Evolutionary conservation across 1,140 invertebrate species (phyloP).

Genomic region (Drosophila busckii): DNA sequence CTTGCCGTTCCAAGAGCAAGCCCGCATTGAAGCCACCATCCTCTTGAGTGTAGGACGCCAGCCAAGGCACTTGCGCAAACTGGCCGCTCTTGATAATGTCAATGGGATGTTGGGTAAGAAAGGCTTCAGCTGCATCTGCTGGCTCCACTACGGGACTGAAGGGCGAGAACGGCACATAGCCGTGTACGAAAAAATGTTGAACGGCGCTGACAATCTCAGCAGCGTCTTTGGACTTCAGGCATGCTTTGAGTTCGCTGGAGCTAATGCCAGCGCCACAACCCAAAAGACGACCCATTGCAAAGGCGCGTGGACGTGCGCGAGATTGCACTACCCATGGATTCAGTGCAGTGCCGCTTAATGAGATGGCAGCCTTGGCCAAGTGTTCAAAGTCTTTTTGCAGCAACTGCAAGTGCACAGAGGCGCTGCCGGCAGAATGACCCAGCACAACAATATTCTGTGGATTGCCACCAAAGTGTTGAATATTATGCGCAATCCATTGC

Average conservation of each 20-base stretch:
- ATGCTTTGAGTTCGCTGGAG: slow-evolving; percentile 80
- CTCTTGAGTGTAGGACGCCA: slow-evolving; percentile 79
- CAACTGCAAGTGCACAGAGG: slow-evolving; percentile 83
- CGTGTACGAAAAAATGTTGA: slow-evolving; percentile 61
- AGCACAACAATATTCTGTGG: slow-evolving; percentile 81
- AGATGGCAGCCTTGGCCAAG: slow-evolving; percentile 43
- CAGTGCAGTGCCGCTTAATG: slow-evolving; percentile 52
- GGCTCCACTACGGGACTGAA: slow-evolving; percentile 81
- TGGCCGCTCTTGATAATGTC: slow-evolving; percentile 80
- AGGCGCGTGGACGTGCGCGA: slow-evolving; percentile 80
- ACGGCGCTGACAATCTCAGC: slow-evolving; percentile 32
- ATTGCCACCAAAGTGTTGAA: slow-evolving; percentile 81
- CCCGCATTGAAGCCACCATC: slow-evolving; percentile 81
- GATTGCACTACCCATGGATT: slow-evolving; percentile 78
- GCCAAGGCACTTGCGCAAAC: slow-evolving; percentile 80
- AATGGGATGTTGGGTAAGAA: slow-evolving; percentile 79
- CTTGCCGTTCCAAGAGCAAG: slow-evolving; percentile 15
- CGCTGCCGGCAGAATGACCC: slow-evolving; percentile 82
- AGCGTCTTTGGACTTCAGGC: slow-evolving; percentile 80
- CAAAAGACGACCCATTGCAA: slow-evolving; percentile 80
- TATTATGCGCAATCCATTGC: slow-evolving; percentile 83
- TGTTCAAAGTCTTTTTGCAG: slow-evolving; percentile 79
- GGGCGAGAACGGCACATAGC: slow-evolving; percentile 81
- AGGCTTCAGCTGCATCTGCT: slow-evolving; percentile 62
- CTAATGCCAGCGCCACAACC: slow-evolving; percentile 79